phyloP scores from a whole-genome alignment of 2,113 vertebrate species.

The Urocitellus parryii region DNA sequence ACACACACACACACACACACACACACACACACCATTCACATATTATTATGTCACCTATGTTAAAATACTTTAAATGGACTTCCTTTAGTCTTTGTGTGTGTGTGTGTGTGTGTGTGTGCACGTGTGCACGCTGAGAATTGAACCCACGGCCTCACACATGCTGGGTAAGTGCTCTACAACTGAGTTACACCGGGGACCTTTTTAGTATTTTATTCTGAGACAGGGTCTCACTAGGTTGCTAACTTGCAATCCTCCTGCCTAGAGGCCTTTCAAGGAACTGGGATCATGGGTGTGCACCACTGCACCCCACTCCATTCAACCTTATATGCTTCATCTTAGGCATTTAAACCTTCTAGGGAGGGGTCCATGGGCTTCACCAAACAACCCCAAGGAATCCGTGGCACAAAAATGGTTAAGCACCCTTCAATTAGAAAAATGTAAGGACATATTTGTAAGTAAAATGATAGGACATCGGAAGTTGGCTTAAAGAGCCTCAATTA shows the following conservation, averaged over 20 bases:
- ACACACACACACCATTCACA: too few relatives aligned
- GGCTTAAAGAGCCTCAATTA: background rate
- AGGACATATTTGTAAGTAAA: background rate
- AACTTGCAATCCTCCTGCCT: background rate
- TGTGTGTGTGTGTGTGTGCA: too few relatives aligned
- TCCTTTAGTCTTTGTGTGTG: background rate
- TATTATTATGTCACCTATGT: background rate
- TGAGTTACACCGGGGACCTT: background rate
- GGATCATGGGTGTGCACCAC: background rate
- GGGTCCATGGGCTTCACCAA: too few relatives aligned
- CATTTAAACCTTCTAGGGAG: background rate
- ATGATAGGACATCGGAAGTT: background rate
- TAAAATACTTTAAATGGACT: background rate
- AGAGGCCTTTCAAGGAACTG: background rate
- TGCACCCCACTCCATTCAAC: background rate
- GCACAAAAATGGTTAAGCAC: background rate
- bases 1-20: too few relatives aligned
- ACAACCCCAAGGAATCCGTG: background rate
- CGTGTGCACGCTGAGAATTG: too few relatives aligned
- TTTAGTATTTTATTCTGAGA: background rate
- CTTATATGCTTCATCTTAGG: background rate
- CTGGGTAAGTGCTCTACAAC: background rate
- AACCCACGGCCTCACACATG: too few relatives aligned
- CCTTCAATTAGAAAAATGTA: background rate
- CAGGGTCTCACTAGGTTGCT: background rate